These are phyloP conservation scores for Platygyra sinensis DNA, from an alignment of 64 coral and sea anemone species.

Conservation along the genomic window DNA sequence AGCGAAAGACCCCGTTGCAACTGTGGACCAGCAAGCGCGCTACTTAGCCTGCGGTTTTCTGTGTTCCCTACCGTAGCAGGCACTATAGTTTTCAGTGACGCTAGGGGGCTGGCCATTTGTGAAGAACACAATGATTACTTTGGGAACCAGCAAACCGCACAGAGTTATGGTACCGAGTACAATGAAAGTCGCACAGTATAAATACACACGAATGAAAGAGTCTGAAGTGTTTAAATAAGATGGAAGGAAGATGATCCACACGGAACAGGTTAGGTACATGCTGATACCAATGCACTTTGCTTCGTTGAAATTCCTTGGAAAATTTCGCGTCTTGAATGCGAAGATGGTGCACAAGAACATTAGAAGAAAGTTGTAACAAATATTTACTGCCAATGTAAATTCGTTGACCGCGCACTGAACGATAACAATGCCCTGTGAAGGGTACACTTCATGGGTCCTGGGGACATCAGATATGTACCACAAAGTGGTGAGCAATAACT, in stretches of 20 bases:
- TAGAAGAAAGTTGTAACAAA: conserved; percentile 76
- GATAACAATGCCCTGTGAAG: conserved; percentile 31
- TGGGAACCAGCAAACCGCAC: conserved; percentile 66
- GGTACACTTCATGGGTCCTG: conserved; percentile 50
- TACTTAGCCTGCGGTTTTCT: not conserved
- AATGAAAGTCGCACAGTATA: conserved; percentile 4
- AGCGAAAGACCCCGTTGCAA: not conserved
- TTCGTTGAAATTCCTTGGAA: conserved; percentile 98
- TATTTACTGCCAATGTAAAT: conserved; percentile 70
- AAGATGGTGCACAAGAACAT: conserved; percentile 78
- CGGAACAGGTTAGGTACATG: conserved; percentile 93
- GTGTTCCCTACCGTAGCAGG: not conserved
- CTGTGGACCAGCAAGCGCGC: not conserved
- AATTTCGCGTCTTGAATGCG: conserved; percentile 91
- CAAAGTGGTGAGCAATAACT: conserved; percentile 66
- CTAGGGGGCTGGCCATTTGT: not conserved
- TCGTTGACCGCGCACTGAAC: conserved; percentile 59
- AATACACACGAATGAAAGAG: not conserved
- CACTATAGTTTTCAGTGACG: not conserved
- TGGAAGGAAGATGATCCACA: conserved; percentile 92
- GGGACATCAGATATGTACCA: conserved; percentile 74
- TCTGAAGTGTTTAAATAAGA: conserved; percentile 69
- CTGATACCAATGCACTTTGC: conserved; percentile 96
- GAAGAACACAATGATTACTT: conserved; percentile 57
- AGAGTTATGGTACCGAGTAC: conserved; percentile 68